These are phyloP conservation scores for Vanessa atalanta DNA, from an alignment of 1,140 invertebrate species.

Conservation along the genomic window DNA sequence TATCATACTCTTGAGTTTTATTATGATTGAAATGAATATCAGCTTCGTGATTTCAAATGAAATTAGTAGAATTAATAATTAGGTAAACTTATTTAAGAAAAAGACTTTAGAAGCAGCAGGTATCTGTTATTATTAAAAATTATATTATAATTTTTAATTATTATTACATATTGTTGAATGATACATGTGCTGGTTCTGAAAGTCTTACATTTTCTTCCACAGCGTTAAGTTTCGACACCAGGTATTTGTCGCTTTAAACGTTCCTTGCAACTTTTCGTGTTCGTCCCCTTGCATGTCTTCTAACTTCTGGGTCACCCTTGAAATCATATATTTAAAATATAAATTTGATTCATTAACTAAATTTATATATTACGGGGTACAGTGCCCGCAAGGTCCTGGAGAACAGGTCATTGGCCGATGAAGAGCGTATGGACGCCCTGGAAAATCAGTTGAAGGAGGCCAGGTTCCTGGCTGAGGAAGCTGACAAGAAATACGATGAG, in stretches of 20 bases:
- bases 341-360: conserved; percentile 31
- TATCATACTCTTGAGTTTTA: background rate
- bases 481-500: conserved; percentile 99
- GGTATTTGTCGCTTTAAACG: conserved; percentile 63
- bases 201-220: conserved; percentile 47
- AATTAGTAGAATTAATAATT: conserved; percentile 2
- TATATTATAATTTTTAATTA: background rate
- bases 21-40: background rate
- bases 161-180: background rate
- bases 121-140: background rate
- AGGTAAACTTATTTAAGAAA: conserved; percentile 3
- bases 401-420: conserved; percentile 99
- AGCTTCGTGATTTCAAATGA: conserved; percentile 15
- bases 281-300: conserved; percentile 69
- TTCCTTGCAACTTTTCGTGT: conserved; percentile 51
- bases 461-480: conserved; percentile 99
- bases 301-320: conserved; percentile 71
- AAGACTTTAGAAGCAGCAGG: conserved; percentile 4
- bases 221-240: conserved; percentile 43
- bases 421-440: conserved; percentile 99
- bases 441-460: conserved; percentile 99
- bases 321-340: conserved; percentile 34
- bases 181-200: conserved; percentile 22
- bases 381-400: conserved; percentile 99
- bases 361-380: conserved; percentile 64